These are phyloP conservation scores for Callopanchax toddi DNA, from an alignment of 2,113 vertebrate genomes.

Conservation along the genomic window DNA sequence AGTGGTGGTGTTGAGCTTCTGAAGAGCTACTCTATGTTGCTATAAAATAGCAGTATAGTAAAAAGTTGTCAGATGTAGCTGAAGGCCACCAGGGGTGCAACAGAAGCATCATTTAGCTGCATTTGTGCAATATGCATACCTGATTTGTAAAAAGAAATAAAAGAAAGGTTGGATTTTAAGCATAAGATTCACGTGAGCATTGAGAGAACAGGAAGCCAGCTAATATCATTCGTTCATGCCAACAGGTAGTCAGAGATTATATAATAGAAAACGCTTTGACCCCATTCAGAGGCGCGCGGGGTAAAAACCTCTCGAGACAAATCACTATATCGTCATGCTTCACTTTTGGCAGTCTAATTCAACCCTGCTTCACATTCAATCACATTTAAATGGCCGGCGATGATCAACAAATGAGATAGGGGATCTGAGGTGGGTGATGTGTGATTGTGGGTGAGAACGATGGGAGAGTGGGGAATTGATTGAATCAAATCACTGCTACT, in stretches of 20 bases:
- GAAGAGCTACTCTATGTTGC: conserved; percentile 48
- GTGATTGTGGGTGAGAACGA: conserved; percentile 22
- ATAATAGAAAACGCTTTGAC: conserved; percentile 31
- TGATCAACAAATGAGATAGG: conserved; percentile 48
- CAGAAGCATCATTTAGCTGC: neutral
- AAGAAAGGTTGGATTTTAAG: conserved; percentile 6
- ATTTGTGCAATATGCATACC: neutral
- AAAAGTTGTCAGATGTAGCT: conserved; percentile 11
- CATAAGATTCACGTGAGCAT: neutral
- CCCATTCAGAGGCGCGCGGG: neutral
- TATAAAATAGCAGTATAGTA: conserved; percentile 13
- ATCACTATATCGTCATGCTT: conserved; percentile 36
- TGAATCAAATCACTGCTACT: conserved; percentile 48
- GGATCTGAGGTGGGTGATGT: conserved; percentile 16
- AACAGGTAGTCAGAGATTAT: conserved; percentile 32
- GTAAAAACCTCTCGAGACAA: conserved; percentile 22
- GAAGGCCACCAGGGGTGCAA: neutral
- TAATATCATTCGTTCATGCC: conserved; percentile 22
- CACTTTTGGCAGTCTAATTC: conserved; percentile 46
- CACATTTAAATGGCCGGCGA: conserved; percentile 43
- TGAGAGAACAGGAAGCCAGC: neutral
- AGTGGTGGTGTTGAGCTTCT: conserved; percentile 27
- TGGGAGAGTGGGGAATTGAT: conserved; percentile 14
- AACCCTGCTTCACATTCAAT: conserved; percentile 36
- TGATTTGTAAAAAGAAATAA: neutral